These are phyloP conservation scores for Danionella dracula DNA, from an alignment of 2,797 vertebrate species.

Conservation along the genomic window DNA sequence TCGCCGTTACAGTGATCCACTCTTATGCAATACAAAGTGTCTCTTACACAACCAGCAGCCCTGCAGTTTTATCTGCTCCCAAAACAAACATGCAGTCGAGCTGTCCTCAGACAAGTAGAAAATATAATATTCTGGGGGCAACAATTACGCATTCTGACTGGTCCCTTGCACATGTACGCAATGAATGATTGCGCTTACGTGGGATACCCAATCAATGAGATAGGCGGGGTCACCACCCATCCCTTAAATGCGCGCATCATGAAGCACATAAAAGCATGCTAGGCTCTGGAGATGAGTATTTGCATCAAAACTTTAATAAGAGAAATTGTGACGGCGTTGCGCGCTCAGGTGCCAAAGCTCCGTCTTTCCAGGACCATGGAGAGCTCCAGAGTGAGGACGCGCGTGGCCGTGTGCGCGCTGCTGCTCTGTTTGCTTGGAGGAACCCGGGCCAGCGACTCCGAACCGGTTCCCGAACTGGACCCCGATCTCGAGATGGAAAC, in stretches of 20 bases:
- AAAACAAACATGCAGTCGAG: background rate
- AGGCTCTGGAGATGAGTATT: slow-evolving; percentile 12
- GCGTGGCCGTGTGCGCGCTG: slow-evolving; percentile 55
- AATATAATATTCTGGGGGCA: slow-evolving; percentile 18
- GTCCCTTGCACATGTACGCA: slow-evolving; percentile 40
- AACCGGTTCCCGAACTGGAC: slow-evolving; percentile 40
- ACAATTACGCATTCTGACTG: slow-evolving; percentile 34
- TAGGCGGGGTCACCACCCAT: slow-evolving; percentile 46
- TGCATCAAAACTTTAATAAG: slow-evolving; percentile 13
- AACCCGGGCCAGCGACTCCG: slow-evolving; percentile 43
- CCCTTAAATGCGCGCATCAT: slow-evolving; percentile 21
- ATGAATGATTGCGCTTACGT: slow-evolving; percentile 49
- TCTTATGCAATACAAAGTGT: background rate
- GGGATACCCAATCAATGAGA: slow-evolving; percentile 32
- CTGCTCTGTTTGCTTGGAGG: slow-evolving; percentile 57
- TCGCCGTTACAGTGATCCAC: too few relatives aligned
- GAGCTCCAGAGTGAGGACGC: slow-evolving; percentile 57
- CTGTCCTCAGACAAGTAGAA: background rate
- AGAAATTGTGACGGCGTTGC: slow-evolving; percentile 10
- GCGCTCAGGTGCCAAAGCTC: slow-evolving; percentile 12
- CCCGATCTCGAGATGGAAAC: slow-evolving; percentile 63
- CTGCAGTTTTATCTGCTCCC: background rate
- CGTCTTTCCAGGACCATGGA: slow-evolving; percentile 55
- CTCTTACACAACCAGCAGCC: background rate
- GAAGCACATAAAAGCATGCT: slow-evolving; percentile 44